A percentile compares a stretch with the other conserved stretches of the same genome.
These are phyloP conservation scores for Heliconius hermathena DNA, from an alignment of 1,140 invertebrate genomes.

Conservation along the genomic window DNA sequence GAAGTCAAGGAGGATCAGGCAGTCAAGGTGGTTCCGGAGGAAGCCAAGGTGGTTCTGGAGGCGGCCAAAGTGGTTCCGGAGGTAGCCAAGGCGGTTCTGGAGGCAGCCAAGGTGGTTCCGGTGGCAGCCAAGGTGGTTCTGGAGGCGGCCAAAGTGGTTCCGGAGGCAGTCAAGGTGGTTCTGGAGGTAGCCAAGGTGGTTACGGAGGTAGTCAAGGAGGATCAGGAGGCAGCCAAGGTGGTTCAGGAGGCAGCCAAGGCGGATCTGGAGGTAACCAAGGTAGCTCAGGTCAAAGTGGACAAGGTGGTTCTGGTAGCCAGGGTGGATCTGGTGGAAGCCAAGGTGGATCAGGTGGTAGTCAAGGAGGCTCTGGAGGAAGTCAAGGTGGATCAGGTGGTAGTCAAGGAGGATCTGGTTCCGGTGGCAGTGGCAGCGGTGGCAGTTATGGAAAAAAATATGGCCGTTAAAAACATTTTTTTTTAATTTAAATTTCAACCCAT, in stretches of 20 bases:
- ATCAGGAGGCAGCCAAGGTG: background rate
- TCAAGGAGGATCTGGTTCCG: conserved; percentile 1
- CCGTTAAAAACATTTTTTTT: background rate
- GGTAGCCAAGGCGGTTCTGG: background rate
- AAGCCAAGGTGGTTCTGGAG: background rate
- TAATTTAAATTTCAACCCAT: background rate
- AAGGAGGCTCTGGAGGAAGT: background rate
- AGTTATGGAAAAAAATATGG: conserved; percentile 1
- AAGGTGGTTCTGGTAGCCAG: background rate
- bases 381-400: background rate
- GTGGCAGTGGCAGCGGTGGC: background rate
- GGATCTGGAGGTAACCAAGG: background rate
- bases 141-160: background rate
- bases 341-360: background rate
- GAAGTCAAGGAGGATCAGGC: conserved; percentile 12
- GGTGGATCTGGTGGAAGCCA: background rate
- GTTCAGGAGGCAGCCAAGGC: background rate
- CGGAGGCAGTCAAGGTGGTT: background rate
- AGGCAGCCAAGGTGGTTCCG: background rate
- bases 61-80: conserved; percentile 5
- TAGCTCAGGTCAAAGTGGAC: background rate
- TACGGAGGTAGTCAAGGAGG: background rate
- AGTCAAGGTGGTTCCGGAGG: background rate
- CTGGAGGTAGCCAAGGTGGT: background rate
- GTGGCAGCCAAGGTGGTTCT: background rate